These are phyloP conservation scores for Mola mola DNA, from an alignment of 2,113 vertebrate genomes.

Conservation along the genomic window DNA sequence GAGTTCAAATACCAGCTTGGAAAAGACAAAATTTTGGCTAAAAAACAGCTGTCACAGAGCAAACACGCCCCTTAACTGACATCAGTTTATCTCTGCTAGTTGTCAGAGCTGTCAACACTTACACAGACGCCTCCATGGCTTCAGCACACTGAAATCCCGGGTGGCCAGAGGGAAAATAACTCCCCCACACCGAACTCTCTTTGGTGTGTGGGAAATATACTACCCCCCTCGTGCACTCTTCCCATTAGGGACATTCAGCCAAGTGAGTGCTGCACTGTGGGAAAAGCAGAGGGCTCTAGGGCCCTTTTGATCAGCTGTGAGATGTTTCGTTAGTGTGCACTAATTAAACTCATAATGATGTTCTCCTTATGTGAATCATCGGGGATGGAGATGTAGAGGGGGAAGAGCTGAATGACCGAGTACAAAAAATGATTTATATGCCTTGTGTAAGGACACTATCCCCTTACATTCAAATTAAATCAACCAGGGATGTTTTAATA, in stretches of 20 bases:
- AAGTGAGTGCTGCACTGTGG: constrained; percentile 38
- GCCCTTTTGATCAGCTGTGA: constrained; percentile 59
- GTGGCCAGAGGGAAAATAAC: constrained; percentile 41
- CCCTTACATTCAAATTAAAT: neutral
- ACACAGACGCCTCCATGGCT: neutral
- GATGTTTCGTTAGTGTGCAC: constrained; percentile 58
- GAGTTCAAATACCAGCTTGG: too few relatives aligned
- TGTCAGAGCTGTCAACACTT: constrained; percentile 12
- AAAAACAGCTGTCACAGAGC: too few relatives aligned
- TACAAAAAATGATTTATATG: neutral
- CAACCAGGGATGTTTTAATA: neutral
- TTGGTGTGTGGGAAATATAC: constrained; percentile 45
- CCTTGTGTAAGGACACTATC: neutral
- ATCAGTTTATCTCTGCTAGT: constrained; percentile 35
- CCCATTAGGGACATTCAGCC: constrained; percentile 35
- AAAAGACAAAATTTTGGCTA: neutral
- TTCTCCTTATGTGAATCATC: constrained; percentile 17
- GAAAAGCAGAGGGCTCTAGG: constrained; percentile 45
- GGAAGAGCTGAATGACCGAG: constrained; percentile 22
- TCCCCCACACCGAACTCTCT: constrained; percentile 15
- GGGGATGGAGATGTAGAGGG: constrained; percentile 17
- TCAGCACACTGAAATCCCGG: constrained; percentile 25
- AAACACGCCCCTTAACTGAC: constrained; percentile 14
- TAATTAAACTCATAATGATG: constrained; percentile 59
- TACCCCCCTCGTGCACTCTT: constrained; percentile 13